A percentile compares a stretch with the other conserved stretches of the same genome.
These are phyloP conservation scores for Galago senegalensis DNA, from an alignment of 2,797 vertebrate genomes.

Conservation along the genomic window DNA sequence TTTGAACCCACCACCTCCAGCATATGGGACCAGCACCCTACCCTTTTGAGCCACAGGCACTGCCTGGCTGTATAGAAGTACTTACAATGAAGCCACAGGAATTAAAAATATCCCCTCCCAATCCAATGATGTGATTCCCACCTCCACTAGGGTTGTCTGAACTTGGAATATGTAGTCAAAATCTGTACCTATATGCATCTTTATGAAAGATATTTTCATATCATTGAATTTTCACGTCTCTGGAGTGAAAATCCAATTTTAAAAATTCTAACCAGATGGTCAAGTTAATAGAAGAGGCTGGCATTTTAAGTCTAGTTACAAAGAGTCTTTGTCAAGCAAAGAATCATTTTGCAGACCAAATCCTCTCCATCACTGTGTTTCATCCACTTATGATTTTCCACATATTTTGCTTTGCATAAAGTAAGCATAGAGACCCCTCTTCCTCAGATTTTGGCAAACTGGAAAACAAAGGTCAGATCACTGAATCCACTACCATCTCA, in stretches of 20 bases:
- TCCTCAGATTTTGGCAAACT: not conserved
- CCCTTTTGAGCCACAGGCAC: too few species aligned
- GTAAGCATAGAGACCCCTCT: not conserved
- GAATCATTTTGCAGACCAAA: slow-evolving; percentile 63
- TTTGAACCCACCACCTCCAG: too few species aligned
- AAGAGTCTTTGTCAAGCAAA: slow-evolving; percentile 43
- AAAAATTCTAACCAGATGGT: slow-evolving; percentile 70
- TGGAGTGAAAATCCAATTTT: slow-evolving; percentile 61
- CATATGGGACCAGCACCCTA: too few species aligned
- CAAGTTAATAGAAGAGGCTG: slow-evolving; percentile 65
- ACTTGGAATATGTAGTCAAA: slow-evolving; percentile 19
- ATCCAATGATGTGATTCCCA: not conserved
- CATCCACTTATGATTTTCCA: not conserved
- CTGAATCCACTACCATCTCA: not conserved
- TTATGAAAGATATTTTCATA: slow-evolving; percentile 55
- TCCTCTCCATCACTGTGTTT: not conserved
- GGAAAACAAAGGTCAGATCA: not conserved
- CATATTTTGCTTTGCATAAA: not conserved
- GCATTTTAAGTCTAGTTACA: slow-evolving; percentile 70
- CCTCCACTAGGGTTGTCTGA: not conserved
- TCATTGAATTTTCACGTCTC: slow-evolving; percentile 46
- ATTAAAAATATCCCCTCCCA: slow-evolving; percentile 26
- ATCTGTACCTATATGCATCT: not conserved
- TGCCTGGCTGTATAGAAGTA: not conserved
- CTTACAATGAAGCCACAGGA: not conserved